Conservation (phyloP, 2,888 invertebrate genomes). For the Andrena flavipes region DNA sequence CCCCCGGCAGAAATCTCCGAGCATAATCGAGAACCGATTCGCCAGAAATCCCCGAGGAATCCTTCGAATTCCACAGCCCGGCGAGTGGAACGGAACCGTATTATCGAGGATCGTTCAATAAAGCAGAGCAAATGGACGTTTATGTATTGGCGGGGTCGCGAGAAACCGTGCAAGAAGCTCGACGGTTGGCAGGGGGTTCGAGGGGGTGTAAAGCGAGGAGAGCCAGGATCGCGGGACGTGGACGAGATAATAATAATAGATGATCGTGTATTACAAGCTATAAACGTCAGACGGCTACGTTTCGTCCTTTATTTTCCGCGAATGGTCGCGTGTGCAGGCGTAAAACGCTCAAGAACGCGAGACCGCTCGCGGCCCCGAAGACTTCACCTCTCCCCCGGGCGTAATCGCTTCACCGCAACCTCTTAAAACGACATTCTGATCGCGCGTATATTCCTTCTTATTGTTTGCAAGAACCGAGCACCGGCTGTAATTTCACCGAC, state of each 20-base stretch:
- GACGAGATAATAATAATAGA: slow-evolving; percentile 74
- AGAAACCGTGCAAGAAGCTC: slow-evolving; percentile 58
- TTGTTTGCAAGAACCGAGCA: slow-evolving; percentile 66
- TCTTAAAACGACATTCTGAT: slow-evolving; percentile 71
- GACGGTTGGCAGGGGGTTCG: not conserved
- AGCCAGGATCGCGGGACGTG: slow-evolving; percentile 63
- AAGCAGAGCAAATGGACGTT: slow-evolving; percentile 37
- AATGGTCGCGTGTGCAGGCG: slow-evolving; percentile 58
- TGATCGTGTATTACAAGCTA: slow-evolving; percentile 74
- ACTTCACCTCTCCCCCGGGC: slow-evolving; percentile 15
- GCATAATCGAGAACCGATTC: not conserved
- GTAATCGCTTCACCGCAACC: slow-evolving; percentile 71
- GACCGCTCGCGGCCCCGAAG: slow-evolving; percentile 21
- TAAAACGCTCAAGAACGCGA: slow-evolving; percentile 40
- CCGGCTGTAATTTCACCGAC: slow-evolving; percentile 66
- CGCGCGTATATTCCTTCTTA: slow-evolving; percentile 65
- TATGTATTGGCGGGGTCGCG: slow-evolving; percentile 52
- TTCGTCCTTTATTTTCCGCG: slow-evolving; percentile 69
- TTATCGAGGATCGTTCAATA: slow-evolving; percentile 39
- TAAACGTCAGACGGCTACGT: slow-evolving; percentile 67
- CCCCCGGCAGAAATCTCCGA: too few species aligned
- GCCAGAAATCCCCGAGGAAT: slow-evolving; percentile 27
- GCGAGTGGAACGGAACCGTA: not conserved
- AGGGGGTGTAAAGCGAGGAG: slow-evolving; percentile 48
- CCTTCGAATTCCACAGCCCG: not conserved